Percentiles rank a stretch among this genome's conserved stretches.
phyloP scores from a whole-genome alignment of 1,140 invertebrate species.

The Diorhabda carinulata region DNA sequence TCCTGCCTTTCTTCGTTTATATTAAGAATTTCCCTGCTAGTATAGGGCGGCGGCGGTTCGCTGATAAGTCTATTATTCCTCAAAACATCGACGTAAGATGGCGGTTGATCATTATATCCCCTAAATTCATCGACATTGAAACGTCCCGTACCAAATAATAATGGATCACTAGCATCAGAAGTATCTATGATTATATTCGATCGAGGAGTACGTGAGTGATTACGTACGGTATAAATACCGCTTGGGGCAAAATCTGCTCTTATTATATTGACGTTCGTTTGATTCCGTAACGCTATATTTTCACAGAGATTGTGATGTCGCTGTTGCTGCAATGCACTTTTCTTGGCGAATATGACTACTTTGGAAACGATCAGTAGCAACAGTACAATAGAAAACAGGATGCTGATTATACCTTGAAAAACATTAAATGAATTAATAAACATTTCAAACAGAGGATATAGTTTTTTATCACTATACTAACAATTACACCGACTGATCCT shows the following conservation, averaged over 20 bases:
- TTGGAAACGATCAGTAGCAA: conserved; percentile 42
- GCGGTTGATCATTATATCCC: conserved; percentile 37
- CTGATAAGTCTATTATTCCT: conserved; percentile 25
- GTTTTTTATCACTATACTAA: not conserved
- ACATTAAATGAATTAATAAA: not conserved
- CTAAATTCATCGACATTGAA: conserved; percentile 24
- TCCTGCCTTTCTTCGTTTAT: conserved; percentile 23
- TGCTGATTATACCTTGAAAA: conserved; percentile 39
- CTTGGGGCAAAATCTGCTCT: conserved; percentile 20
- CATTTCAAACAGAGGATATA: not conserved
- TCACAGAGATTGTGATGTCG: conserved; percentile 29
- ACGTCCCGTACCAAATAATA: conserved; percentile 27
- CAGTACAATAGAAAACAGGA: conserved; percentile 41
- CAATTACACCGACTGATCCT: too few species aligned
- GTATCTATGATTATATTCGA: conserved; percentile 33
- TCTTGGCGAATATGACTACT: conserved; percentile 41
- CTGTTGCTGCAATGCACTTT: conserved; percentile 33
- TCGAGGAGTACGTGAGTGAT: conserved; percentile 24
- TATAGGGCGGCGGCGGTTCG: conserved; percentile 45
- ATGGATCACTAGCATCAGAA: conserved; percentile 36
- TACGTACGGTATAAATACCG: conserved; percentile 31
- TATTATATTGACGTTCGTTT: conserved; percentile 32
- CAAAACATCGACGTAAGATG: conserved; percentile 40
- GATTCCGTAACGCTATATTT: conserved; percentile 32
- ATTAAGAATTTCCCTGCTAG: conserved; percentile 36